Percentiles rank a stretch among this genome's conserved stretches.
Evolutionary conservation across 2,888 invertebrate genomes (phyloP).

Genomic region (Drosophila lacicola): DNA sequence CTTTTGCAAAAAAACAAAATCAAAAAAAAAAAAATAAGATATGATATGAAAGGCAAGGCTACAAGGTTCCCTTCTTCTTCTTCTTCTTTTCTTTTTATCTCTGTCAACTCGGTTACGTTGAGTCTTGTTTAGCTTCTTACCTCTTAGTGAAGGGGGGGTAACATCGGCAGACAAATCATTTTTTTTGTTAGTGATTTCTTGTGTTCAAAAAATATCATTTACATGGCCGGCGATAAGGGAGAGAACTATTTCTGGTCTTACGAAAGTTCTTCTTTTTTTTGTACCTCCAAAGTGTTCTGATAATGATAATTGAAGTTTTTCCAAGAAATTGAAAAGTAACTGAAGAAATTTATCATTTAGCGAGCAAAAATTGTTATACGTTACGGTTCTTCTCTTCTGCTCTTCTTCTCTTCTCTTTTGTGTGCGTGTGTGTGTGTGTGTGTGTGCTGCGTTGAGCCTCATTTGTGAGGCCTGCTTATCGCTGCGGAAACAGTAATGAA

Average conservation of each 20-base stretch:
- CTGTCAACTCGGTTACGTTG: slow-evolving; percentile 19
- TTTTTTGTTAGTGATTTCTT: slow-evolving; percentile 72
- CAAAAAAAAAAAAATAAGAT: background rate
- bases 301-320: slow-evolving; percentile 77
- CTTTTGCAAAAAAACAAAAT: slow-evolving; percentile 33
- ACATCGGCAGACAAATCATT: slow-evolving; percentile 43
- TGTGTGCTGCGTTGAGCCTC: slow-evolving; percentile 45
- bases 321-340: slow-evolving; percentile 65
- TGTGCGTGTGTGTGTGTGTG: background rate
- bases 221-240: slow-evolving; percentile 61
- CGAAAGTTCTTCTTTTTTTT: slow-evolving; percentile 33
- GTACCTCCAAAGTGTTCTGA: slow-evolving; percentile 54
- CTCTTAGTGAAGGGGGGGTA: slow-evolving; percentile 4
- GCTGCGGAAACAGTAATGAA: slow-evolving; percentile 81
- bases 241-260: slow-evolving; percentile 66
- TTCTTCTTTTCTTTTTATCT: slow-evolving; percentile 15
- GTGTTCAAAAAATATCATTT: slow-evolving; percentile 74
- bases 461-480: slow-evolving; percentile 69
- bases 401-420: background rate
- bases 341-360: slow-evolving; percentile 69
- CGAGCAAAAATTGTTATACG: slow-evolving; percentile 38
- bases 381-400: slow-evolving; percentile 7
- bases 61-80: slow-evolving; percentile 41
- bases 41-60: slow-evolving; percentile 1
- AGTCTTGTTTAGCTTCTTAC: slow-evolving; percentile 18